Base-by-base conservation (phyloP, 64 coral and sea anemone species). In the Hydrozoanthus tunicans region DNA sequence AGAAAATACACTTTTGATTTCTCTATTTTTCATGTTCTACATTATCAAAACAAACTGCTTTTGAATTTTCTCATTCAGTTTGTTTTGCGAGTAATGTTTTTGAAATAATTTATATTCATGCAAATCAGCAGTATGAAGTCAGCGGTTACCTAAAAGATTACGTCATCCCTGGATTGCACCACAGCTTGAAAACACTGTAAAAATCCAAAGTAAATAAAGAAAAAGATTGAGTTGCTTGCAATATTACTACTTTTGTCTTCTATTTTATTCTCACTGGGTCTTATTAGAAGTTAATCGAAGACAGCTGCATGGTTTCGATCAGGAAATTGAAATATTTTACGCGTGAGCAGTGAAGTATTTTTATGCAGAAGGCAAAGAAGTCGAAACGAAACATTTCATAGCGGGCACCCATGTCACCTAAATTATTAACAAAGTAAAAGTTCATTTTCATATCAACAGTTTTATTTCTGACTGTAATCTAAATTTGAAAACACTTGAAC, bases 111-210 rank as follows among this genome's bases (percentile, higher is more conserved):
- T 68, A 68, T 68, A 12, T 13, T 68, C 10, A 7, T 4, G 11
- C 20, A 20, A 20, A 20, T 20, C 20, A 68, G 10, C 64, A 68
- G 64, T 68, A 9, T 68, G 11, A 68, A 68, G 3, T 68, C 72
- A 76, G 72, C 32, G 72, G 72, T 51, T 9, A 52, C 2, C 32
- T 3, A 32, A 76, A 76, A 14, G 72, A 76, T 76, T 7, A 76
- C 72, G 72, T 76, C 72, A 76, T 10, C 15, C 9, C 5, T 75
- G 24, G 11, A 80, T 80, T 80, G 78, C 78, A 79, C 77, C 77
- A 79, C 77, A 12, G 4, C 77, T 24, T 57, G 55, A 1, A 25
- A 75, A 75, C 17, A 73, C 70, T 20, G 20, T 20, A 20, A 25
- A 71, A 71, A 4, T 17, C 6, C 27, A 10, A 4, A 8, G 23